A percentile compares a stretch with the other conserved stretches of the same genome.
These are phyloP conservation scores for Lutjanus campechanus DNA, from an alignment of 2,797 vertebrate species.

Conservation along the genomic window DNA sequence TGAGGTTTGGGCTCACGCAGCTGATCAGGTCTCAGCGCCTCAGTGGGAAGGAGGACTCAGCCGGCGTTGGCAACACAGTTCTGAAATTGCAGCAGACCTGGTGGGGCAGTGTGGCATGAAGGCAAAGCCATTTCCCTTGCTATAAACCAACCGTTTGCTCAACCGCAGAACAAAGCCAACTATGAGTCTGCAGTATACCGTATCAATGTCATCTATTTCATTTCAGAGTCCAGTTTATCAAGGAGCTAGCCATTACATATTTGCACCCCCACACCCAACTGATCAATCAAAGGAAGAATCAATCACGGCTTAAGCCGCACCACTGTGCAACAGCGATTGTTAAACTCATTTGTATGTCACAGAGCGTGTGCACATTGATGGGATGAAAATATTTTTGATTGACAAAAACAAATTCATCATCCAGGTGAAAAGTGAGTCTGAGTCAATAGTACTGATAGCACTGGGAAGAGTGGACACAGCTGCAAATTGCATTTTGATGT, in stretches of 20 bases:
- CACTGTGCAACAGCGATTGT: neutral
- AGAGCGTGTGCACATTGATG: neutral
- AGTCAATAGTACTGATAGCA: conserved; percentile 4
- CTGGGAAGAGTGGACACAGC: neutral
- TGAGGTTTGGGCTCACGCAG: conserved; percentile 12
- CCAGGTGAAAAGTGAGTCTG: conserved; percentile 4
- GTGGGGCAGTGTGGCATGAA: neutral
- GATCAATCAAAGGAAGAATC: conserved; percentile 2
- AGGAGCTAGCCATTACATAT: neutral
- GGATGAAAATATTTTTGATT: conserved; percentile 1
- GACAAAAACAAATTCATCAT: conserved; percentile 11
- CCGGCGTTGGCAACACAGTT: conserved; percentile 14
- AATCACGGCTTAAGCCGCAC: neutral
- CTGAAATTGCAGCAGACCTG: conserved; percentile 8
- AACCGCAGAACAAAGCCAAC: neutral
- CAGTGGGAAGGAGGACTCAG: conserved; percentile 18
- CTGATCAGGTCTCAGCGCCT: conserved; percentile 35
- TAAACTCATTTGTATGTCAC: neutral
- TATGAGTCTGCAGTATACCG: neutral
- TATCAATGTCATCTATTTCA: neutral
- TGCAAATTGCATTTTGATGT: conserved; percentile 8
- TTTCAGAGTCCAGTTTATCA: neutral
- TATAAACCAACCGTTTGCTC: neutral
- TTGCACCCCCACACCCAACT: neutral
- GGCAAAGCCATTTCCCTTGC: conserved; percentile 8